Percentiles rank a stretch among this genome's conserved stretches.
Conservation (phyloP, 2,888 invertebrate species). For the Apotomis betuletana region DNA sequence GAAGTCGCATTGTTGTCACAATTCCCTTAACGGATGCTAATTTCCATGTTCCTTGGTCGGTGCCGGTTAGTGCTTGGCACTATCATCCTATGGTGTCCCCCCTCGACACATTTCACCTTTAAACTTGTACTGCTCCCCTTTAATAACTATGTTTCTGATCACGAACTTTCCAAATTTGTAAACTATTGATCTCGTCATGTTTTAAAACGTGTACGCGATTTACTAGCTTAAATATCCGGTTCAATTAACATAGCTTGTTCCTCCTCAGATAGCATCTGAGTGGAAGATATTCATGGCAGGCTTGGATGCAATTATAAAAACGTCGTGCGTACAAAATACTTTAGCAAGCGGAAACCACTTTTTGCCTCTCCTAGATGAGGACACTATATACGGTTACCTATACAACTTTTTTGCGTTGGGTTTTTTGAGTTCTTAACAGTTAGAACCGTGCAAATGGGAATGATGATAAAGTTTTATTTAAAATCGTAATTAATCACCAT, state of each 20-base stretch:
- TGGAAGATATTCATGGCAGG: constrained; percentile 61
- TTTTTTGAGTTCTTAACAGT: background rate
- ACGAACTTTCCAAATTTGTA: constrained; percentile 31
- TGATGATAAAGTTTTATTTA: background rate
- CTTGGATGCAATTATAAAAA: constrained; percentile 59
- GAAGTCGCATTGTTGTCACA: constrained; percentile 22
- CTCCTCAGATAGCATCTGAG: constrained; percentile 52
- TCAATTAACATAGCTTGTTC: constrained; percentile 53
- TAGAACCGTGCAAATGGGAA: too few species aligned
- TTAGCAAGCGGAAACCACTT: constrained; percentile 49
- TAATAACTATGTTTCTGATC: constrained; percentile 45
- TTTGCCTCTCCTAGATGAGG: constrained; percentile 24
- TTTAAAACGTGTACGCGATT: constrained; percentile 48
- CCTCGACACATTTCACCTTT: constrained; percentile 55
- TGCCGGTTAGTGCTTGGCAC: constrained; percentile 68
- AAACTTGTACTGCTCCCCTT: constrained; percentile 53
- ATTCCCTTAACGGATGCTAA: constrained; percentile 42
- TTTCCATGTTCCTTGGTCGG: constrained; percentile 51
- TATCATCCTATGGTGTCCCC: constrained; percentile 52
- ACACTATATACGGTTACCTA: background rate
- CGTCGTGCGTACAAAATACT: constrained; percentile 54
- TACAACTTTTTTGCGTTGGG: background rate
- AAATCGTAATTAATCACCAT: background rate
- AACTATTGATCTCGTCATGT: constrained; percentile 36
- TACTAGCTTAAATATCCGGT: constrained; percentile 53